Evolutionary conservation across 1,140 invertebrate genomes (phyloP), one percentile per base, ranked within the genome.

Genomic region (Temnothorax curvispinosus): DNA sequence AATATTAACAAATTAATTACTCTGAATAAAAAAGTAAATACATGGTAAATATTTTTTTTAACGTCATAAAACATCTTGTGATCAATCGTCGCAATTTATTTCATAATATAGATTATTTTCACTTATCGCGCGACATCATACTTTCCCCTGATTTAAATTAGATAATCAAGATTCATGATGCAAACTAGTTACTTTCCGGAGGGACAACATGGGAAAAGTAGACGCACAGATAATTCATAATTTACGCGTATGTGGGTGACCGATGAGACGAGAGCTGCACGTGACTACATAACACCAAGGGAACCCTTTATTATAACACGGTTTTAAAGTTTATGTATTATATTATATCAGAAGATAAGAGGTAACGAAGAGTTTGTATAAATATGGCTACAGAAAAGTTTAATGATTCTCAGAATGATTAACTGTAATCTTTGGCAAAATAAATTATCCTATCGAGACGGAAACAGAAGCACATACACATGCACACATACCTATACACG

Each of bases 91-190:
- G 15, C 54, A 15, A 11, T 44, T 50, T 38, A 58, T 74, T 44
- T 60, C n/a, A 27, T 32, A 44, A 82, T 32, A 84, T 84, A 7
- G 41, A 62, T 8, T 18, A 50, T 58, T 64, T 67, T 52, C 32
- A 54, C 32, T 82, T 15, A 56, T 60, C 27, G 32, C 38, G 27
- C 38, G 27, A 27, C 88, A 67, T 54, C 84, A 71, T 54, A 67
- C 78, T 80, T 88, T 82, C 87, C 62, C 38, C 13, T 84, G 82
- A 88, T 91, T 91, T 84, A 87, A 92, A 92, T 78, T 80, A 80
- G 86, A 85, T 93, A 93, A 94, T 94, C 91, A 92, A 87, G 87
- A 94, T 94, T 94, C 92, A 94, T 90, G 91, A 90, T 88, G 81
- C 90, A 82, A 88, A 88, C 88, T 90, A 88, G 90, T 91, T 92